These are phyloP conservation scores for Anguilla obscura DNA, from an alignment of 2,797 vertebrate species.

Conservation along the genomic window DNA sequence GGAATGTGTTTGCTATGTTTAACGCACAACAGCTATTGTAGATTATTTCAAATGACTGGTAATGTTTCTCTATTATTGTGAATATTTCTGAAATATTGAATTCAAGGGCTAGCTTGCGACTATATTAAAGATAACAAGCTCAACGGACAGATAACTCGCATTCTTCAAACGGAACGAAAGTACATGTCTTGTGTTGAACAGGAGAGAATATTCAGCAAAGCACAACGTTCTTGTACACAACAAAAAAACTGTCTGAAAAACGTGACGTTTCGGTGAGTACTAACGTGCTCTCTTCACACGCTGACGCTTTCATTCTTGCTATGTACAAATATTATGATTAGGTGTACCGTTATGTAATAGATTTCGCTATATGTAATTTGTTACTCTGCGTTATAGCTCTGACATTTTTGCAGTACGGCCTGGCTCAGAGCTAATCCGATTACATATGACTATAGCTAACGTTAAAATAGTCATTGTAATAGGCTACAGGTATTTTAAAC, in stretches of 20 bases:
- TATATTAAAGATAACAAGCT: background rate
- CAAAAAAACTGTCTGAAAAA: background rate
- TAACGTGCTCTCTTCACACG: background rate
- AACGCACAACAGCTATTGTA: background rate
- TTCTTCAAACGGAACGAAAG: background rate
- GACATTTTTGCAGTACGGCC: background rate
- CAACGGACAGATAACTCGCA: background rate
- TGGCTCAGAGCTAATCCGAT: background rate
- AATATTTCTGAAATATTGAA: background rate
- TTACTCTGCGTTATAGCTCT: background rate
- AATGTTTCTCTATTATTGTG: background rate
- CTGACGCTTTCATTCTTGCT: background rate
- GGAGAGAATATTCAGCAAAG: background rate
- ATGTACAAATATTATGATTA: background rate
- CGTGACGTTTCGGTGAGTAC: background rate
- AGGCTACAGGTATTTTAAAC: background rate
- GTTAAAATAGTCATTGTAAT: background rate
- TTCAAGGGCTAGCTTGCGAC: no score
- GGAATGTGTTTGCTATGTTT: background rate
- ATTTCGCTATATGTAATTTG: background rate
- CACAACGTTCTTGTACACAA: background rate
- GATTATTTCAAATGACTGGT: background rate
- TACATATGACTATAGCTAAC: background rate
- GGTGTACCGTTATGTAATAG: background rate
- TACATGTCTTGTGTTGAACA: background rate